Base-by-base conservation (phyloP, 2,888 invertebrate species). In the Ormyrus pomaceus region DNA sequence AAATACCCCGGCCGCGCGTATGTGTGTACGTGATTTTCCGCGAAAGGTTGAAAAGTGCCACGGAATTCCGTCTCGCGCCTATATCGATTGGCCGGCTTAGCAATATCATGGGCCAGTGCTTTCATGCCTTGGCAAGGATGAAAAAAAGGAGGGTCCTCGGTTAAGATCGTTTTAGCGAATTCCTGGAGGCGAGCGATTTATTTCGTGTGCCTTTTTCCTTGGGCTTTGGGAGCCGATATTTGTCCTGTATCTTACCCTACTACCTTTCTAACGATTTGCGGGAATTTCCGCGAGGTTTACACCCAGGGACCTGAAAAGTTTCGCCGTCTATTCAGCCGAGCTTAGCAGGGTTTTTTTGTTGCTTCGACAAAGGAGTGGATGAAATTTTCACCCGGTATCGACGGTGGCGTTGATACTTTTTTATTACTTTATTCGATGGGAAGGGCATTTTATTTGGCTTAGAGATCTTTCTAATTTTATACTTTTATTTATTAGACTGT, bases 61-160 rank as follows among this genome's bases (percentile, higher is more conserved):
- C 48, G 65, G 53, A 65, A 71, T 77, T 71, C 77, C 71, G 56
- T 79, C 45, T 79, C 45, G 72, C 59, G 78, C 66, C 78, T 78
- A 59, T 53, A 77, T 77, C 77, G 77, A 77, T 77, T 65, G 77
- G 71, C 61, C 13, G 56, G 48, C 34, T 59, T 77, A 45, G 55
- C 73, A 74, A 73, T 78, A 80, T 80, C 83, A 77, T 73, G 74
- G 72, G 58, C 66, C 74, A 74, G 79, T 77, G 46, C 55, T 72
- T 56, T 70, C 70, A 19, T 19, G 59, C 59, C 34, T 56, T 13
- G 46, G 73, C 34, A 3, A 0, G 55, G 46, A 64, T n/a, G 34
- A 45, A 55, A 53, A 69, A 55, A 76, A 64, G 50, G 34, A 58
- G 50, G 58, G 61, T 69, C 69, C 48, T 19, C 58, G 58, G 4